Conservation (phyloP, 2,113 vertebrate genomes). For the Panthera uncia region DNA sequence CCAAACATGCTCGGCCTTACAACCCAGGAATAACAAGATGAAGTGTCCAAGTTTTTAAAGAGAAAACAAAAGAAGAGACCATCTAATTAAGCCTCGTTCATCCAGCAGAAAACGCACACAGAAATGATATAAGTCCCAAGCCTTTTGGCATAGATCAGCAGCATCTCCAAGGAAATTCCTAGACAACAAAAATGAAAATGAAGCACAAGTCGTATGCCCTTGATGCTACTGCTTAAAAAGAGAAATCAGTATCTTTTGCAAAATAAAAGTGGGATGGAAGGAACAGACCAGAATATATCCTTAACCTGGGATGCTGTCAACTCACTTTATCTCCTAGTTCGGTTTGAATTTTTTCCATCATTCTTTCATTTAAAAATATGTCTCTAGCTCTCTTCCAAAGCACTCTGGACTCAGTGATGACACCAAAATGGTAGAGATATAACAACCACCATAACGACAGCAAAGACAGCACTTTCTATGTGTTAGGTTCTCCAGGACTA, state of each 20-base stretch:
- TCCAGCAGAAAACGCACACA: constrained; percentile 30
- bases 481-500: neutral
- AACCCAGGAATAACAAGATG: constrained; percentile 47
- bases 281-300: neutral
- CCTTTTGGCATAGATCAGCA: constrained; percentile 16
- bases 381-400: neutral
- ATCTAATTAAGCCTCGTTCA: constrained; percentile 48
- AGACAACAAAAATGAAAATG: constrained; percentile 31
- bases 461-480: neutral
- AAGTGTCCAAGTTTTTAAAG: constrained; percentile 64
- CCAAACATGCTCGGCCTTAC: constrained; percentile 57
- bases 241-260: neutral
- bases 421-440: neutral
- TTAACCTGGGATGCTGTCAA: neutral
- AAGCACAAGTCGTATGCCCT: neutral
- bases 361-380: constrained; percentile 39
- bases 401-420: neutral
- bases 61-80: constrained; percentile 54
- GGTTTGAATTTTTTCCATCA: constrained; percentile 40
- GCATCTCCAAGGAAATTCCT: constrained; percentile 45
- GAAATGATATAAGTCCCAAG: neutral
- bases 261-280: neutral
- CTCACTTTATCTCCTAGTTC: neutral
- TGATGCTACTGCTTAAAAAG: neutral
- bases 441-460: neutral